phyloP scores from a whole-genome alignment of 2,113 vertebrate genomes.

The Hydrochoerus hydrochaeris region DNA sequence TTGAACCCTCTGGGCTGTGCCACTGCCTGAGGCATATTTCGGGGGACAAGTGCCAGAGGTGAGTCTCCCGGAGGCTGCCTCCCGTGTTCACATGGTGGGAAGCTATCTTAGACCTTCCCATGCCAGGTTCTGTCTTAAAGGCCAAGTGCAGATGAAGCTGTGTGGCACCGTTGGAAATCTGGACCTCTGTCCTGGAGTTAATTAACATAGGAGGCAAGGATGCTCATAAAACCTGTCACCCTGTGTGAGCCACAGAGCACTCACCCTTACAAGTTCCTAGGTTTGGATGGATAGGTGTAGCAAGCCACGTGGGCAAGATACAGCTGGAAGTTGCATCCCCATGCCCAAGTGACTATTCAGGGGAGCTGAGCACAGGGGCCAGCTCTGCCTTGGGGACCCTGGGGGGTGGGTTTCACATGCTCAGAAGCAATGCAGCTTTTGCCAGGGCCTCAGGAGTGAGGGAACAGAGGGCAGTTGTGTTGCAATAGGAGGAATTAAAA shows the following conservation, averaged over 20 bases:
- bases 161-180: not conserved
- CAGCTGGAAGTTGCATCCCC: not conserved
- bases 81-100: rapidly evolving
- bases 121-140: not conserved
- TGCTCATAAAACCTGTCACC: not conserved
- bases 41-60: conserved; percentile 90
- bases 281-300: not conserved
- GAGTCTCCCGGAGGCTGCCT: conserved; percentile 80
- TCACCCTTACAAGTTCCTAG: not conserved
- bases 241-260: not conserved
- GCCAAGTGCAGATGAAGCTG: not conserved
- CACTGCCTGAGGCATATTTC: conserved; percentile 88
- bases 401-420: too few species aligned
- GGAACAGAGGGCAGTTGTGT: too few species aligned
- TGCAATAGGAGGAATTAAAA: not conserved
- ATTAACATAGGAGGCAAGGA: not conserved
- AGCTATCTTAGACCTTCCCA: not conserved
- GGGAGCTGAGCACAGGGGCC: not conserved
- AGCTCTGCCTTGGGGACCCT: not conserved
- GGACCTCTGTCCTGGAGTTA: not conserved
- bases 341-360: not conserved
- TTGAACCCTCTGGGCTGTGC: conserved; percentile 87
- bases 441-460: not conserved
- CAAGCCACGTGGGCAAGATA: not conserved
- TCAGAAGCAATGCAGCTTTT: not conserved